These are phyloP conservation scores for Pampusana beccarii DNA, from an alignment of 2,113 vertebrate genomes.

Conservation along the genomic window DNA sequence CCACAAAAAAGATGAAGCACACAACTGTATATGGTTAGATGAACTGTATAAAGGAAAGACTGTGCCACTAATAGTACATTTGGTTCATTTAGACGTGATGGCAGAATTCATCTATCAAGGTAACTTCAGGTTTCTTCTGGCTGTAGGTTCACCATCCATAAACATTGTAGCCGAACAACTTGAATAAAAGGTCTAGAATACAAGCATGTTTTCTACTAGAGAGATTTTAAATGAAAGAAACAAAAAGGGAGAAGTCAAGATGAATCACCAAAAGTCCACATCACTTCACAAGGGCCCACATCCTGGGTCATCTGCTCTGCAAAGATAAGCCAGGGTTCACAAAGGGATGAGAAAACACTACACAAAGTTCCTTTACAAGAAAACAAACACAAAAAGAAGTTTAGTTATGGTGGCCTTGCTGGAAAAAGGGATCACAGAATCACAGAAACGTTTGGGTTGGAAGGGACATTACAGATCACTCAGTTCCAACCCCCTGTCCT, in stretches of 20 bases:
- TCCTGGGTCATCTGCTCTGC: background rate
- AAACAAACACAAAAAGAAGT: background rate
- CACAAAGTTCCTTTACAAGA: background rate
- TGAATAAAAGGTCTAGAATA: background rate
- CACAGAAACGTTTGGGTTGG: too few relatives aligned
- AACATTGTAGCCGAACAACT: background rate
- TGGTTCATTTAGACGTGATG: background rate
- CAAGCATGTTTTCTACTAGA: accelerated
- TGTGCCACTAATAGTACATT: background rate
- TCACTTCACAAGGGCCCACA: background rate
- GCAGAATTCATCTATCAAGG: background rate
- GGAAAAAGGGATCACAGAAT: background rate
- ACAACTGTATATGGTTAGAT: background rate
- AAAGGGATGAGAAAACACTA: accelerated
- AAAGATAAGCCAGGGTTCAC: background rate
- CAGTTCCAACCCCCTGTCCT: too few relatives aligned
- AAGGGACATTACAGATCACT: background rate
- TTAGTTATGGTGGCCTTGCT: background rate
- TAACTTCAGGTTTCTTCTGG: background rate
- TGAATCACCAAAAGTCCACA: background rate
- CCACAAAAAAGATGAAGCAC: background rate
- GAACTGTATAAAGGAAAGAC: background rate
- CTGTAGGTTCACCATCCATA: background rate
- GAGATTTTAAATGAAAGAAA: background rate
- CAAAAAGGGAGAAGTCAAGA: background rate